These are phyloP conservation scores for Eonycteris spelaea DNA, from an alignment of 2,113 vertebrate species.

Conservation along the genomic window DNA sequence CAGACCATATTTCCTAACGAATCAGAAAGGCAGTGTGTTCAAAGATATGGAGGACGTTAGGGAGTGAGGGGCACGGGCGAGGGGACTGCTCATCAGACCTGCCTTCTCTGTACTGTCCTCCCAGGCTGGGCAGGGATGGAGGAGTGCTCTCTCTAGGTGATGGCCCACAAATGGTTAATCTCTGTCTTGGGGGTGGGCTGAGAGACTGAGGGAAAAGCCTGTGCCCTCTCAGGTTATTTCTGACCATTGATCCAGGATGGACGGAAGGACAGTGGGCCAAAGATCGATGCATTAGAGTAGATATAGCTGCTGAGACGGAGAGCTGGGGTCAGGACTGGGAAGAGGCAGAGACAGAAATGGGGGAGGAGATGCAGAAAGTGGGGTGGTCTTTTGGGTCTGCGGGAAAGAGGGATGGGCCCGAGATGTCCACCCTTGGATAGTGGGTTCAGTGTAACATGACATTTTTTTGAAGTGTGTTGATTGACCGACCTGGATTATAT, in stretches of 20 bases:
- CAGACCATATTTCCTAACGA: not conserved
- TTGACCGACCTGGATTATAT: not conserved
- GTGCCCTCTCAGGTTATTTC: constrained; percentile 58
- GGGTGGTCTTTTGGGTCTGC: not conserved
- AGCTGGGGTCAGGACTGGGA: not conserved
- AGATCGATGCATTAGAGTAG: constrained; percentile 42
- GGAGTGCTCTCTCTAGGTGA: not conserved
- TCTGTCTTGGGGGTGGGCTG: not conserved
- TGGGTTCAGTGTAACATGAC: not conserved
- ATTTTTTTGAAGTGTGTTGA: not conserved
- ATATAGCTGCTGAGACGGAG: constrained; percentile 25
- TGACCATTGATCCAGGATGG: constrained; percentile 62
- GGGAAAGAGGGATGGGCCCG: not conserved
- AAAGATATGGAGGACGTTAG: not conserved
- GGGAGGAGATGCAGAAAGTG: not conserved
- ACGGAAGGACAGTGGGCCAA: constrained; percentile 46
- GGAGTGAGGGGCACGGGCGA: not conserved
- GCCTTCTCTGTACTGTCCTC: not conserved
- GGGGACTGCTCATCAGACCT: not conserved
- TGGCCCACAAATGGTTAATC: not conserved
- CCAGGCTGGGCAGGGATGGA: not conserved
- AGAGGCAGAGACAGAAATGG: not conserved
- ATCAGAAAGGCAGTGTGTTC: not conserved
- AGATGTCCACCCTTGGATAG: not conserved
- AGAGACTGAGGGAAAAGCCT: not conserved